These are phyloP conservation scores for Danio aesculapii DNA, from an alignment of 2,797 vertebrate species.

Conservation along the genomic window DNA sequence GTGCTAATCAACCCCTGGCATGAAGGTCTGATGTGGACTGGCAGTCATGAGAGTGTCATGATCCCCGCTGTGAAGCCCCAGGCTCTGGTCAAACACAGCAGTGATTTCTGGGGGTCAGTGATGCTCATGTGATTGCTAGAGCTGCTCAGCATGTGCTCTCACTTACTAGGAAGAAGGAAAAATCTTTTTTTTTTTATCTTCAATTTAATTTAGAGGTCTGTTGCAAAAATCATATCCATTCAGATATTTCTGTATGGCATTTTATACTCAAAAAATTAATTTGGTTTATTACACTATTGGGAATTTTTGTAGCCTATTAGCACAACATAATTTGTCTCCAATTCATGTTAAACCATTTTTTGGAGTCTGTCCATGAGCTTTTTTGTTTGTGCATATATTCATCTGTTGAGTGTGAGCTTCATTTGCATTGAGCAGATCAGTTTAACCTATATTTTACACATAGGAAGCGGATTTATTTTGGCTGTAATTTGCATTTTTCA, in stretches of 20 bases:
- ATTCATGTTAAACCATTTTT: not conserved
- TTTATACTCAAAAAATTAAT: too few relatives aligned
- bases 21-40: not conserved
- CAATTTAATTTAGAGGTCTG: too few relatives aligned
- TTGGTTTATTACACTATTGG: not conserved
- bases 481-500: not conserved
- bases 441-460: not conserved
- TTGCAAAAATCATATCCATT: too few relatives aligned
- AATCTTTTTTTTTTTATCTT: too few relatives aligned
- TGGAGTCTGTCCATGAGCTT: not conserved
- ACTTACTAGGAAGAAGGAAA: too few relatives aligned
- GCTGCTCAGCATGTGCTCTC: constrained; percentile 38
- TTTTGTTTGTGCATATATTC: not conserved
- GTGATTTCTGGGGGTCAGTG: constrained; percentile 52
- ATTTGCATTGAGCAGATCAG: not conserved
- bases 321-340: constrained; percentile 14
- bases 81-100: constrained; percentile 48
- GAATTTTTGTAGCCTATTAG: too few relatives aligned
- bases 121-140: constrained; percentile 54
- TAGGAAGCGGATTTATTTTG: not conserved
- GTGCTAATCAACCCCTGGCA: not conserved
- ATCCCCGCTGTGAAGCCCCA: constrained; percentile 28
- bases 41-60: constrained; percentile 45
- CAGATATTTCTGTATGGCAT: too few relatives aligned
- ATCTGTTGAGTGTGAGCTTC: not conserved